These are phyloP conservation scores for Yponomeuta evonymella DNA, from an alignment of 2,888 invertebrate genomes.

Conservation along the genomic window DNA sequence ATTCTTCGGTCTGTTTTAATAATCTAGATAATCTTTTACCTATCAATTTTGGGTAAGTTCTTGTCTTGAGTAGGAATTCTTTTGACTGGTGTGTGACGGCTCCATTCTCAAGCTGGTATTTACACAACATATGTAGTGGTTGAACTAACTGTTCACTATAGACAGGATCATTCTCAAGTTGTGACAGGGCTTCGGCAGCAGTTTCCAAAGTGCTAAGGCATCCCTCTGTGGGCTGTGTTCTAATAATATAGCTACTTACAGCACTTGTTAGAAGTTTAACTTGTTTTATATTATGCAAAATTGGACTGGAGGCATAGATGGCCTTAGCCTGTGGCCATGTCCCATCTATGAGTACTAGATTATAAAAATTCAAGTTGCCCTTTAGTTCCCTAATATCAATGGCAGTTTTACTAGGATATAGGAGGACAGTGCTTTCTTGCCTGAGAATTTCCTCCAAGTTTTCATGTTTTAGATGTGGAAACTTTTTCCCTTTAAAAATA, in stretches of 20 bases:
- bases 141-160: conserved; percentile 81
- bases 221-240: conserved; percentile 94
- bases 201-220: conserved; percentile 94
- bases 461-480: conserved; percentile 81
- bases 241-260: conserved; percentile 91
- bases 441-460: conserved; percentile 80
- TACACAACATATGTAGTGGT: conserved; percentile 89
- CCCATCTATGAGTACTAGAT: conserved; percentile 91
- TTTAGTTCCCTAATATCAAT: conserved; percentile 77
- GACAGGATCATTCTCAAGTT: conserved; percentile 82
- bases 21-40: conserved; percentile 82
- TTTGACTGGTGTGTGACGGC: conserved; percentile 96
- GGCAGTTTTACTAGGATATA: conserved; percentile 88
- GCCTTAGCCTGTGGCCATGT: conserved; percentile 98
- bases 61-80: conserved; percentile 88
- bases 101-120: conserved; percentile 92
- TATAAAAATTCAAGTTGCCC: conserved; percentile 76
- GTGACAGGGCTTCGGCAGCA: conserved; percentile 85
- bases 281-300: conserved; percentile 84
- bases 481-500: conserved; percentile 88
- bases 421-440: conserved; percentile 81
- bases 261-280: conserved; percentile 85
- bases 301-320: conserved; percentile 88
- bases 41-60: conserved; percentile 86
- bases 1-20: conserved; percentile 52